Percentiles rank a stretch among this genome's conserved stretches.
Evolutionary conservation across 2,888 invertebrate genomes (phyloP).

Genomic region (Julus scandinavius): DNA sequence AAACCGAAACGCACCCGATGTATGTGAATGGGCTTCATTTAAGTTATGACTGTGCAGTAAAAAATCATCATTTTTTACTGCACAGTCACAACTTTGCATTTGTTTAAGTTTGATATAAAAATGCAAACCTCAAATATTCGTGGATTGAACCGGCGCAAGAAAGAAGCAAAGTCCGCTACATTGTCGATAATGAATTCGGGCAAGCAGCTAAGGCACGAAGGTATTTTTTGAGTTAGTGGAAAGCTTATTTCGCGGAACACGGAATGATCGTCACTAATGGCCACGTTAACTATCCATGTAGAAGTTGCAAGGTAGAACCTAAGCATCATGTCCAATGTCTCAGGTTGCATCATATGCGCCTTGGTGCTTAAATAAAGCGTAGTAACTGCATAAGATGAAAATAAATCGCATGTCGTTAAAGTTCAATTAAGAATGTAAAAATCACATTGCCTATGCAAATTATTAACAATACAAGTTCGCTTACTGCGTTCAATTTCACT

Average conservation of each 20-base stretch:
- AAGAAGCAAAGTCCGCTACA: slow-evolving; percentile 81
- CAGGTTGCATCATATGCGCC: slow-evolving; percentile 81
- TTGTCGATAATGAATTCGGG: slow-evolving; percentile 93
- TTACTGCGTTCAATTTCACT: slow-evolving; percentile 60
- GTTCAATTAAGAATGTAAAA: not conserved
- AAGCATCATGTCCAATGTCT: slow-evolving; percentile 76
- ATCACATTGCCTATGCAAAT: not conserved
- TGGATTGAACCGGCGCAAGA: slow-evolving; percentile 75
- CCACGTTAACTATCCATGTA: slow-evolving; percentile 87
- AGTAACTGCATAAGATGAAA: slow-evolving; percentile 57
- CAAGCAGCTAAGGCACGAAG: slow-evolving; percentile 72
- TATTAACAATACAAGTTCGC: not conserved
- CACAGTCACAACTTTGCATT: too few relatives aligned
- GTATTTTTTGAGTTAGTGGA: slow-evolving; percentile 63
- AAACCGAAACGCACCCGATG: too few relatives aligned
- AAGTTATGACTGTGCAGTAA: too few relatives aligned
- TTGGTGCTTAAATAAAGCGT: slow-evolving; percentile 60
- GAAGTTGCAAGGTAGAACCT: slow-evolving; percentile 84
- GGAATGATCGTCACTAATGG: slow-evolving; percentile 65
- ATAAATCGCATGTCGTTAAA: not conserved
- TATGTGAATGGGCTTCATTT: too few relatives aligned
- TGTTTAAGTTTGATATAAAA: slow-evolving; percentile 18
- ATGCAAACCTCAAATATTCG: slow-evolving; percentile 71
- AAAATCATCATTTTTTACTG: too few relatives aligned
- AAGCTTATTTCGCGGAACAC: slow-evolving; percentile 62